Base-by-base conservation (phyloP, 2,113 vertebrate genomes). In the Ictalurus punctatus region DNA sequence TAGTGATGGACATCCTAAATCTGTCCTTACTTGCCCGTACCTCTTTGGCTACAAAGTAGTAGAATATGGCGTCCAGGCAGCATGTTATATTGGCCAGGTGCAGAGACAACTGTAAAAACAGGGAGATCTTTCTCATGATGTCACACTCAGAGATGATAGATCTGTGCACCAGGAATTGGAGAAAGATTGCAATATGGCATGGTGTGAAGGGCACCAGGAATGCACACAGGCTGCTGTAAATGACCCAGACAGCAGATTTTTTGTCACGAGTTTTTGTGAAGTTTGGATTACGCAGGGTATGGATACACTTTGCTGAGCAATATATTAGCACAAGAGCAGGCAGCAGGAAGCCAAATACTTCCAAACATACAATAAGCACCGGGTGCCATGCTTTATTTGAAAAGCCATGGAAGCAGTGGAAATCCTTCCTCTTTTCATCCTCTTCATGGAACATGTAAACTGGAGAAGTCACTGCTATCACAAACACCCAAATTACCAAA, bases 151-250 rank as follows among this genome's bases (percentile, higher is more conserved):
- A 3, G 30, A 99, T 97, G 6, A 94, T 37, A 0, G 16, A 7
- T 0, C 95, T 95, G 82, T 92, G 96, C n/a, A 98, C 98, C 93
- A 99, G 94, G 92, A 96, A 98, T 94, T 99, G 98, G 71, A 99
- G 93, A 56, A 95, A 93, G 88, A 98, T 97, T 0, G 89, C 96
- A 1, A 98, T 52, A 92, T 99, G 97, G n/a, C 96, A 92, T 0
- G 98, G 97, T 0, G 96, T 96, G 90, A 99, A 98, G 19, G 97
- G 98, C 83, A 96, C 82, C 88, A 99, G 92, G 61, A 99, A 99
- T 69, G 97, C 95, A 0, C 94, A 91, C 0, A 99, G 92, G 84
- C 95, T 97, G 92, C 95, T 96, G 37, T 94, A 92, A 19, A 98
- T 96, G 19, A 97, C 96, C 92, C 94, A 93, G 89, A 97, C 90